A percentile compares a stretch with the other conserved stretches of the same genome.
Conservation (phyloP, 2,888 invertebrate species). For the Cephus pygmeus region DNA sequence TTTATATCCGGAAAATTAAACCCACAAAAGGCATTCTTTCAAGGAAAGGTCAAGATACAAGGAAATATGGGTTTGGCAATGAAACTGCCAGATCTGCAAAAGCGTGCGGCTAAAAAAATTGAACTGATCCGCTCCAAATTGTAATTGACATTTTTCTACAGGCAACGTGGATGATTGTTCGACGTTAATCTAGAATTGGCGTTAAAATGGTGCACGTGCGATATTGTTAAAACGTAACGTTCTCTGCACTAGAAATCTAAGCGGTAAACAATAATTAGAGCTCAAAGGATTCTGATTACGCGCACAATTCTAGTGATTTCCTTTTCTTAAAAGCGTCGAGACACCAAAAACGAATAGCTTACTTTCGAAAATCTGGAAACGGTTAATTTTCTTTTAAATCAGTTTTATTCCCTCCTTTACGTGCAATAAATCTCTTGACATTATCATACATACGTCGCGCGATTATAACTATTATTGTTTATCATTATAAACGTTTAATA, state of each 20-base stretch:
- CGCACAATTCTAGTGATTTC: not conserved
- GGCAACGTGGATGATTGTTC: not conserved
- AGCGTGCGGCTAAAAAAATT: conserved; percentile 78
- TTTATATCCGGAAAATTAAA: conserved; percentile 92
- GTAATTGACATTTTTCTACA: conserved; percentile 64
- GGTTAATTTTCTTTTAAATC: not conserved
- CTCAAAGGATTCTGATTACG: not conserved
- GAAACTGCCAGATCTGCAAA: conserved; percentile 89
- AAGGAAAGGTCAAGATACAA: conserved; percentile 95
- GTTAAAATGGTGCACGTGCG: not conserved
- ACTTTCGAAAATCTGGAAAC: not conserved
- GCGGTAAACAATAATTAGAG: not conserved
- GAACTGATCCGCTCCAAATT: conserved; percentile 80
- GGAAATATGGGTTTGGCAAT: conserved; percentile 97
- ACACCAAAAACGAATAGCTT: not conserved
- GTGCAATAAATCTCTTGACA: not conserved
- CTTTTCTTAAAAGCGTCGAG: not conserved
- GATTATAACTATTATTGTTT: not conserved
- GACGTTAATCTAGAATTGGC: not conserved
- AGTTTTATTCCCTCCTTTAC: not conserved
- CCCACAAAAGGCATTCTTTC: conserved; percentile 95
- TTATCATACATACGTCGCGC: not conserved
- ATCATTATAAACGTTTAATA: too few relatives aligned
- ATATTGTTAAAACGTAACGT: not conserved
- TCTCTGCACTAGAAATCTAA: not conserved